phyloP scores from a whole-genome alignment of 2,113 vertebrate genomes.

The Neomonachus schauinslandi region DNA sequence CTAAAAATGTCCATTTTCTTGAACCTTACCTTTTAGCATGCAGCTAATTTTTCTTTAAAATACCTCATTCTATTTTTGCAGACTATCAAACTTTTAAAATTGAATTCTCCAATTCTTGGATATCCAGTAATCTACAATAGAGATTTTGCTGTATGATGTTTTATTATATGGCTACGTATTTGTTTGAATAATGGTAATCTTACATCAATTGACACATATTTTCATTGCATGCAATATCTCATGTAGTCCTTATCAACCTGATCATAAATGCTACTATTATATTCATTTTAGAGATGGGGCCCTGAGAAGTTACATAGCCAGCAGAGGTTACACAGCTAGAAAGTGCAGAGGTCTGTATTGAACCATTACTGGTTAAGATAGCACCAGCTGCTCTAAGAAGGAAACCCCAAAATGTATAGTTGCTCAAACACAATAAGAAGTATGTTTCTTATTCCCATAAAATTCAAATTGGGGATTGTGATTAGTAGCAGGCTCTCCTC shows the following conservation, averaged over 20 bases:
- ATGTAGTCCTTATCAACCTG: not conserved
- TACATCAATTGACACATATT: not conserved
- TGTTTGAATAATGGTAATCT: not conserved
- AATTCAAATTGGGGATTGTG: not conserved
- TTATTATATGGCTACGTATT: not conserved
- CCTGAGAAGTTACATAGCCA: not conserved
- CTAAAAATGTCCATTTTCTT: not conserved
- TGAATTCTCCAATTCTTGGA: not conserved
- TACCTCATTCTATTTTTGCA: not conserved
- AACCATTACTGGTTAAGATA: not conserved
- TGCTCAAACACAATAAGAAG: not conserved
- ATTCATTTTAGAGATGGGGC: not conserved
- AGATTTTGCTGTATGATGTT: not conserved
- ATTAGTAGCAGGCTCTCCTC: not conserved
- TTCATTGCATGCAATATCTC: not conserved
- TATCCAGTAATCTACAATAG: not conserved
- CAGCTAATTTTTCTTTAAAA: conserved; percentile 36
- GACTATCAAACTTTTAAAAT: not conserved
- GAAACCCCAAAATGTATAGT: not conserved
- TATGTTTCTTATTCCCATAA: not conserved
- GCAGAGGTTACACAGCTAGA: not conserved
- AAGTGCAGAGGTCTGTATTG: not conserved
- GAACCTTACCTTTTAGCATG: not conserved
- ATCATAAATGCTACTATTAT: not conserved
- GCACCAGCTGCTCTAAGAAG: not conserved